Percentiles rank a stretch among this genome's conserved stretches.
Evolutionary conservation across 64 coral and sea anemone genomes (phyloP).

Genomic region (Orbicella faveolata): DNA sequence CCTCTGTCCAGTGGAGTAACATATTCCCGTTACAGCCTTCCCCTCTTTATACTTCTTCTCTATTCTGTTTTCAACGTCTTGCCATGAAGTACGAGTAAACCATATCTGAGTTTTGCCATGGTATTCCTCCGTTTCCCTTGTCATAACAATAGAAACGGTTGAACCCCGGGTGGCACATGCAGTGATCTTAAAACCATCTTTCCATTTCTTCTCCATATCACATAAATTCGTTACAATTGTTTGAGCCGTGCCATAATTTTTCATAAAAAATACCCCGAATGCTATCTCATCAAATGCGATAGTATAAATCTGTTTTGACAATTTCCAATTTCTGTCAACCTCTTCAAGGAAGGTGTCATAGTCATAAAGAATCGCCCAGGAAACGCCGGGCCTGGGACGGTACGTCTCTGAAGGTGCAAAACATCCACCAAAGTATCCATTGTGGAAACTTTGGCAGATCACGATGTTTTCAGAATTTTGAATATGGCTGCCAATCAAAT

Average conservation of each 20-base stretch:
- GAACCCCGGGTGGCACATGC: background rate
- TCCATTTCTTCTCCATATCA: background rate
- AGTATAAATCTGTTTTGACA: background rate
- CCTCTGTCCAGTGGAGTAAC: background rate
- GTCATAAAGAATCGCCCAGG: background rate
- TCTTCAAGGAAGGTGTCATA: too few relatives aligned
- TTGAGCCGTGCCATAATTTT: background rate
- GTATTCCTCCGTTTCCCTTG: conserved; percentile 12
- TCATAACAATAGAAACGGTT: conserved; percentile 7
- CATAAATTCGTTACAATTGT: background rate
- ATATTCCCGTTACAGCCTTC: conserved; percentile 4
- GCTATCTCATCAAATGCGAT: conserved; percentile 10
- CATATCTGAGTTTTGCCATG: background rate
- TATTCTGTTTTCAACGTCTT: background rate
- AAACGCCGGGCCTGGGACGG: background rate
- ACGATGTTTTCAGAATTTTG: background rate
- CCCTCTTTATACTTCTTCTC: background rate
- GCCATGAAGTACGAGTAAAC: background rate
- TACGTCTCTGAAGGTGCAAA: background rate
- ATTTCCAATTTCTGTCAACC: too few relatives aligned
- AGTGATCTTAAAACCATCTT: background rate
- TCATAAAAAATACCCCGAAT: background rate
- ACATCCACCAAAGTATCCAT: background rate
- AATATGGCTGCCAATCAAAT: background rate
- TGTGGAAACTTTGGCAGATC: background rate